A percentile compares a stretch with the other conserved stretches of the same genome.
These are phyloP conservation scores for Oedothorax gibbosus DNA, from an alignment of 1,140 invertebrate species.

Conservation along the genomic window DNA sequence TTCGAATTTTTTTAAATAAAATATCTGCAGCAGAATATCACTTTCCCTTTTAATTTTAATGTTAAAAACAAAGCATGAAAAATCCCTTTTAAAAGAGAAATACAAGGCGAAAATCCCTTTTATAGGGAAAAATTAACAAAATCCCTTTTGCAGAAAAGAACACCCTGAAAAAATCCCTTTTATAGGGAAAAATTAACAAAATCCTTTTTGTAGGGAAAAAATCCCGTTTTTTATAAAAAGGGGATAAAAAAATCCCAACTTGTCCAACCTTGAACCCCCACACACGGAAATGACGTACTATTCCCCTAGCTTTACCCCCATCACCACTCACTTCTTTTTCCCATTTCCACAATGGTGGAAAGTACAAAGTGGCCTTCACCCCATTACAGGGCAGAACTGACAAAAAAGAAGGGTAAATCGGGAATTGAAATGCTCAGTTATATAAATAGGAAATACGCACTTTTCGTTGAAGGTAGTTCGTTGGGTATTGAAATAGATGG, in stretches of 20 bases:
- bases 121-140: too few species aligned
- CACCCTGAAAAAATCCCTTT: too few species aligned
- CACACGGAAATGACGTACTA: slow-evolving; percentile 18
- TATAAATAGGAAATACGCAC: slow-evolving; percentile 20
- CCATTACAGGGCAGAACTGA: slow-evolving; percentile 5
- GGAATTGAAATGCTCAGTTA: slow-evolving; percentile 41
- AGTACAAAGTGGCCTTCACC: slow-evolving; percentile 51
- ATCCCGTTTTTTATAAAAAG: slow-evolving; percentile 3
- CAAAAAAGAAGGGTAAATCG: too few species aligned
- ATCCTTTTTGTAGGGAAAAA: not conserved
- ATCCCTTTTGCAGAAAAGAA: too few species aligned
- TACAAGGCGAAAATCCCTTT: too few species aligned
- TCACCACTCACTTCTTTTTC: slow-evolving; percentile 8
- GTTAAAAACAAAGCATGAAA: too few species aligned
- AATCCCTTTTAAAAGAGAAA: too few species aligned
- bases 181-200: too few species aligned
- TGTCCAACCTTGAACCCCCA: slow-evolving; percentile 56
- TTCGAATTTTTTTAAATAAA: too few species aligned
- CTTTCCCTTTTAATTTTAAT: too few species aligned
- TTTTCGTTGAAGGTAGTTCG: not conserved
- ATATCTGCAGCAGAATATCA: too few species aligned
- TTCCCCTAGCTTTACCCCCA: slow-evolving; percentile 26
- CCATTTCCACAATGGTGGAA: slow-evolving; percentile 38
- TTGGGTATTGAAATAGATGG: not conserved
- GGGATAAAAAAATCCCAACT: not conserved